phyloP scores from a whole-genome alignment of 1,140 invertebrate species.

The Zaprionus davidi region DNA sequence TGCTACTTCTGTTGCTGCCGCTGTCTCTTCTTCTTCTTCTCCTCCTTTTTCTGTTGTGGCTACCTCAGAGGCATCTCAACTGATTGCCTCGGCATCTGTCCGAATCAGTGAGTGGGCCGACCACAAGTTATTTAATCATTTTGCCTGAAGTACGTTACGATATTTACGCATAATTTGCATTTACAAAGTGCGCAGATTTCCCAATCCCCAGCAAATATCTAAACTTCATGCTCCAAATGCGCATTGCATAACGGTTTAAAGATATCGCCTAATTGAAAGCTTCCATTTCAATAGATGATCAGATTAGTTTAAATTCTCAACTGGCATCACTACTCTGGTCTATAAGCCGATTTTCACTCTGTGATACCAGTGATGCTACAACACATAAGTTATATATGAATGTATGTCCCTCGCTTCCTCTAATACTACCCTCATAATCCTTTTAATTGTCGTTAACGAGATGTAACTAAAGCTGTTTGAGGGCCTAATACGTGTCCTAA shows the following conservation, averaged over 20 bases:
- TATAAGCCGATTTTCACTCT: background rate
- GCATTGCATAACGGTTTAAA: background rate
- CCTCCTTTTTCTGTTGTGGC: conserved; percentile 26
- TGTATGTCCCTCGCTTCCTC: background rate
- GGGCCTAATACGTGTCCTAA: background rate
- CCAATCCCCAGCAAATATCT: background rate
- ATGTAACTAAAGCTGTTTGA: background rate
- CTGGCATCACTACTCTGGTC: no score
- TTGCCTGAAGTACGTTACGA: conserved; percentile 9
- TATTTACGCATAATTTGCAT: conserved; percentile 40
- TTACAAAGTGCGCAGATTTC: conserved; percentile 2
- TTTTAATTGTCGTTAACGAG: background rate
- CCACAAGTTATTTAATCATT: conserved; percentile 21
- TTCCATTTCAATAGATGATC: background rate
- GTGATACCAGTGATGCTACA: background rate
- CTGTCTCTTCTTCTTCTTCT: conserved; percentile 23
- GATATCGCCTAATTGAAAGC: background rate
- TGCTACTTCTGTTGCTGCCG: conserved; percentile 6
- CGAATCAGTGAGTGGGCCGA: background rate
- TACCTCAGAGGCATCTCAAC: conserved; percentile 13
- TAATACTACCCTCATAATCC: background rate
- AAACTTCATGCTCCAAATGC: background rate
- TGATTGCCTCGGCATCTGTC: conserved; percentile 23
- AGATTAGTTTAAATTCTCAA: background rate
- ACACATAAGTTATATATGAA: background rate